Conservation (phyloP, 1,140 invertebrate species). For the Oncopodura yosiiana region DNA sequence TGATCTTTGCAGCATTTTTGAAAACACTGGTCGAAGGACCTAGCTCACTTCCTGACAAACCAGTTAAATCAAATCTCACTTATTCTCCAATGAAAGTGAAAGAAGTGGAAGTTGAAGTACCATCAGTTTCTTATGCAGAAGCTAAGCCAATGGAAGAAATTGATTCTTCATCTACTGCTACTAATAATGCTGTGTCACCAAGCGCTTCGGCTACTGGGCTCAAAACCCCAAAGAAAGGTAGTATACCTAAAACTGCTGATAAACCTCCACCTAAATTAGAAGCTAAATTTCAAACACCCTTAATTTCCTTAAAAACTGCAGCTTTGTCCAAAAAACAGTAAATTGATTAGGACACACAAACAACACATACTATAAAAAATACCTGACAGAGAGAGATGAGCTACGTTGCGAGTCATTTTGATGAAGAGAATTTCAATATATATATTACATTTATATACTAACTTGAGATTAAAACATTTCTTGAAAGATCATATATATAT, state of each 20-base stretch:
- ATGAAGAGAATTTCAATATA: no score
- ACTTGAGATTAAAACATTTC: no score
- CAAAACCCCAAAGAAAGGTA: slow-evolving; percentile 2
- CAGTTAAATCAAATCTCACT: slow-evolving; percentile 3
- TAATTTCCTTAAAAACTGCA: slow-evolving; percentile 8
- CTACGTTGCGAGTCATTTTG: no score
- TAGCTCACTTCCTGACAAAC: background rate
- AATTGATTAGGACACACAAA: background rate
- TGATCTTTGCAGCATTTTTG: slow-evolving; percentile 1
- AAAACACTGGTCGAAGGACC: slow-evolving; percentile 1
- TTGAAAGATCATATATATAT: no score
- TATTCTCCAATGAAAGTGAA: background rate
- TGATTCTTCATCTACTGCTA: no score
- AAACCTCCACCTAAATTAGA: background rate
- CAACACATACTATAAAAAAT: background rate
- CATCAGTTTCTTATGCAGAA: slow-evolving; percentile 9
- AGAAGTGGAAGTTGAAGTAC: slow-evolving; percentile 10
- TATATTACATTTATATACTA: no score
- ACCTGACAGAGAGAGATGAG: background rate
- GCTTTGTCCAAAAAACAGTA: background rate
- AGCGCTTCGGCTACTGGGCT: background rate
- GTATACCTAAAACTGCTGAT: background rate
- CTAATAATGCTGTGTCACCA: background rate
- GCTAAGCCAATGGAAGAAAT: slow-evolving; percentile 18
- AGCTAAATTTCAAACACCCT: slow-evolving; percentile 11